A percentile compares a stretch with the other conserved stretches of the same genome.
These are phyloP conservation scores for Melanchra persicariae DNA, from an alignment of 2,888 invertebrate genomes.

Conservation along the genomic window DNA sequence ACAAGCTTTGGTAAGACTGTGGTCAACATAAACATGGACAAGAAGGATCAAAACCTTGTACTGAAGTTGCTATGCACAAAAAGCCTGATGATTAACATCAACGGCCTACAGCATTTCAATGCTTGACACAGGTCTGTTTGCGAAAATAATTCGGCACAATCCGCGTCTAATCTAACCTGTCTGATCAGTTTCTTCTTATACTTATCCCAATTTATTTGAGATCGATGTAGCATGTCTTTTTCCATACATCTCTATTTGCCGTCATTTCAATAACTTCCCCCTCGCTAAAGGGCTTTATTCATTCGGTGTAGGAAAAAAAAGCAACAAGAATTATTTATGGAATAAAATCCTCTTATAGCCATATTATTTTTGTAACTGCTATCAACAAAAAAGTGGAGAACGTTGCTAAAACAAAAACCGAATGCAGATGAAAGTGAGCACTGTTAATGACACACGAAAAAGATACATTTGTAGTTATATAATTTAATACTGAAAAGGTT, in stretches of 20 bases:
- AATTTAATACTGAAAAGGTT: conserved; percentile 44
- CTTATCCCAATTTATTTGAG: not conserved
- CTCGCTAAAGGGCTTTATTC: too few species aligned
- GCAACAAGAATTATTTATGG: too few species aligned
- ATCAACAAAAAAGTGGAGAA: not conserved
- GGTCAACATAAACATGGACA: not conserved
- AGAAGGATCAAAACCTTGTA: not conserved
- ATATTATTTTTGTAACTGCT: not conserved
- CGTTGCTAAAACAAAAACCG: not conserved
- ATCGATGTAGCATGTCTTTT: not conserved
- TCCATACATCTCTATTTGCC: not conserved
- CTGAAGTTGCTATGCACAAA: not conserved
- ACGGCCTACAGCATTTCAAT: not conserved
- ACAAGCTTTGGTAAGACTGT: too few species aligned
- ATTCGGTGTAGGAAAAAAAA: too few species aligned
- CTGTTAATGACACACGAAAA: not conserved
- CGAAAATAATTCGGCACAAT: not conserved
- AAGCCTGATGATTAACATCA: not conserved
- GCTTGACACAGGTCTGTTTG: not conserved
- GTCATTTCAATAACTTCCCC: too few species aligned
- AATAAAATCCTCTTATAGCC: not conserved
- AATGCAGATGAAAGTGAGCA: conserved; percentile 9
- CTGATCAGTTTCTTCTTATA: too few species aligned
- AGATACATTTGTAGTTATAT: conserved; percentile 4
- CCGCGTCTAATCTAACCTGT: not conserved